These are phyloP conservation scores for Mamestra brassicae DNA, from an alignment of 2,888 invertebrate genomes.

Conservation along the genomic window DNA sequence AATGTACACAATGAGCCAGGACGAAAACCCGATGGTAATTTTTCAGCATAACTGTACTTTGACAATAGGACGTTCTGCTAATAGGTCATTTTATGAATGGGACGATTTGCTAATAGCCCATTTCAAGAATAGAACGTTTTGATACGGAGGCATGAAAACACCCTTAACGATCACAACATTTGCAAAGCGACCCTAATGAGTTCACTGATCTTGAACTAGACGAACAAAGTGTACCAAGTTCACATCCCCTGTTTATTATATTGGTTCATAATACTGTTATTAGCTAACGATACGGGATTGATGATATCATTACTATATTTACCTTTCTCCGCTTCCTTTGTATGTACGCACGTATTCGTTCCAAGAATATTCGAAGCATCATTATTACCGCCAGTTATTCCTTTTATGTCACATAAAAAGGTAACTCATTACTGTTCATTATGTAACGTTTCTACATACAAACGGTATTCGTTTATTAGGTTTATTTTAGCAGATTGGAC, in stretches of 20 bases:
- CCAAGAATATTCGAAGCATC: constrained; percentile 17
- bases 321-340: constrained; percentile 6
- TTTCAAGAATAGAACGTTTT: too few species aligned
- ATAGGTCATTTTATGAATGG: too few species aligned
- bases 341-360: constrained; percentile 10
- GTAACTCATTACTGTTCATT: constrained; percentile 53
- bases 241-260: constrained; percentile 6
- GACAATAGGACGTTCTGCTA: too few species aligned
- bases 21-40: too few species aligned
- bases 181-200: constrained; percentile 6
- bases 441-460: constrained; percentile 50
- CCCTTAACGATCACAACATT: background rate
- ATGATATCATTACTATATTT: constrained; percentile 13
- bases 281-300: constrained; percentile 19
- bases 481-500: constrained; percentile 65
- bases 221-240: constrained; percentile 13
- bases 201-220: constrained; percentile 41
- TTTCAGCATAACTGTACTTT: too few species aligned
- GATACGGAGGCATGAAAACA: too few species aligned
- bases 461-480: constrained; percentile 45
- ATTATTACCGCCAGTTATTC: constrained; percentile 32
- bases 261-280: constrained; percentile 18
- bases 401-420: constrained; percentile 45
- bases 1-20: too few species aligned
- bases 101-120: too few species aligned